Evolutionary conservation across 2,797 vertebrate genomes (phyloP), one percentile per base, ranked within the genome.

Genomic region (Syndactyla subalaris): DNA sequence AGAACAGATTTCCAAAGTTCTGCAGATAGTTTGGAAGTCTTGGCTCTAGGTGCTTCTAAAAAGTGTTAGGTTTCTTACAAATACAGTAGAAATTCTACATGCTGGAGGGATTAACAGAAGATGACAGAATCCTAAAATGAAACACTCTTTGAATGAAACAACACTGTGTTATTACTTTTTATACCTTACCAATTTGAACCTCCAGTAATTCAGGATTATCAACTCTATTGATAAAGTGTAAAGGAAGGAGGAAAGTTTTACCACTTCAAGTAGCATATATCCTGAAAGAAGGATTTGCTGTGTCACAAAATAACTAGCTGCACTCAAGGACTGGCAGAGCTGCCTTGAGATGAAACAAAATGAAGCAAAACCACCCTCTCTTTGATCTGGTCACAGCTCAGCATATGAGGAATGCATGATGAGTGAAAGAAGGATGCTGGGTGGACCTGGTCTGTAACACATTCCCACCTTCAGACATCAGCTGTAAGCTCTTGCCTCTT

Each of bases 351-450:
- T 78, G 89, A 95, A 94, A 27, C 34, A 80, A 75, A 81, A 80
- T 43, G 41, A 80, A 92, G 78, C 22, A 80, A 88, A 88, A 1
- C 39, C 75, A 83, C n/a, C 36, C 32, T 51, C 11, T 77, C 89
- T 95, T 88, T 93, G 88, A 93, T 88, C 61, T 68, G 58, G 36
- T 82, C 74, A 81, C 58, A 77, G 87, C 83, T 76, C 72, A 81
- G 66, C 5, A 0, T 51, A 52, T 3, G 21, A 75, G 46, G 38
- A 89, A 55, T 30, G 30, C 11, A 10, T 13, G 52, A 75, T 38
- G 65, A 75, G 39, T 9, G 24, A 93, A 89, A 17, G 30, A 32
- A 91, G 26, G 46, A n/a, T 2, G 4, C 62, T 20, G 48, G 20
- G 23, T 12, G 32, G 61, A 46, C 38, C 85, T 65, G 46, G 43